phyloP scores from a whole-genome alignment of 2,113 vertebrate genomes.

The Delphinapterus leucas region DNA sequence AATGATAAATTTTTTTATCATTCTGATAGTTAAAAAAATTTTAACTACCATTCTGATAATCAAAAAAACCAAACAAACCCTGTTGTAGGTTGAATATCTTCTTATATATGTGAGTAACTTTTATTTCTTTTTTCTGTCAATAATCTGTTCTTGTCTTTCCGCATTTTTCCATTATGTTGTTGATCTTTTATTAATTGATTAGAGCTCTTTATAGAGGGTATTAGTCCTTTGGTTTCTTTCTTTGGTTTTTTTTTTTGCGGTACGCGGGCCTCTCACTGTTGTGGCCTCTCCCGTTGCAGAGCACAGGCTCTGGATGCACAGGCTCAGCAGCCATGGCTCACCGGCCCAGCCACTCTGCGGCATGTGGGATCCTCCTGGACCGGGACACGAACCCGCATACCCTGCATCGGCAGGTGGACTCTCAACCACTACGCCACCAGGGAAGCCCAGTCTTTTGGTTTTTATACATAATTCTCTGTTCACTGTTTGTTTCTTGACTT shows the following conservation, averaged over 20 bases:
- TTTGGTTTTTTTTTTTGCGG: background rate
- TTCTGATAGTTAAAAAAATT: background rate
- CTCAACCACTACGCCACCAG: no score
- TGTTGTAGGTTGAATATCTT: background rate
- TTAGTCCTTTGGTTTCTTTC: background rate
- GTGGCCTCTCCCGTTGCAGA: no score
- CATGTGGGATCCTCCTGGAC: no score
- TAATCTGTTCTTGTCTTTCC: background rate
- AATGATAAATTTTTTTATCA: background rate
- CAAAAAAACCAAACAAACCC: background rate
- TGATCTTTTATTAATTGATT: background rate
- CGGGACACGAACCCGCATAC: no score
- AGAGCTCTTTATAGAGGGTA: background rate
- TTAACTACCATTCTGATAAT: background rate
- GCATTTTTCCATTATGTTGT: background rate
- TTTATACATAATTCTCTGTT: background rate
- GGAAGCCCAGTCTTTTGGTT: background rate
- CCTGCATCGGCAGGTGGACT: no score
- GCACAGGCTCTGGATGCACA: no score
- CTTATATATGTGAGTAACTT: background rate
- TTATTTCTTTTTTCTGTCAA: slow-evolving; percentile 4
- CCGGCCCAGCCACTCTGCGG: no score
- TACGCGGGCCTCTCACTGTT: no score
- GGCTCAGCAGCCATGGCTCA: no score
- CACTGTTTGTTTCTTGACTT: background rate